Percentiles rank a stretch among this genome's conserved stretches.
phyloP scores from a whole-genome alignment of 1,140 invertebrate species.

The Drosophila ironensis region DNA sequence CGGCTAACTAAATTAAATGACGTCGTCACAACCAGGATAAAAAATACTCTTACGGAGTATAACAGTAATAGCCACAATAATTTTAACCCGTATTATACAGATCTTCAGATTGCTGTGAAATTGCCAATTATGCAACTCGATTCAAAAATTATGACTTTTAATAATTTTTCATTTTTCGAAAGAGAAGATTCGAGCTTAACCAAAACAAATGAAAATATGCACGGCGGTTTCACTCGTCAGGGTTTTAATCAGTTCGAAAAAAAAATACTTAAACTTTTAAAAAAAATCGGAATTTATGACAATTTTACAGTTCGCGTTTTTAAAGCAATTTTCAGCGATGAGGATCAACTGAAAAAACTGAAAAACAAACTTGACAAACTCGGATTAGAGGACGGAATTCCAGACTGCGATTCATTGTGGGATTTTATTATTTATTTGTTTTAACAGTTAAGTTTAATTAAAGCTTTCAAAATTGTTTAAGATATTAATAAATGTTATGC shows the following conservation, averaged over 20 bases:
- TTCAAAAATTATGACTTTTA: slow-evolving; percentile 32
- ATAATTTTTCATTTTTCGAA: slow-evolving; percentile 5
- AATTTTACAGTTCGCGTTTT: slow-evolving; percentile 12
- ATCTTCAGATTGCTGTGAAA: slow-evolving; percentile 10
- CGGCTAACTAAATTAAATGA: neutral
- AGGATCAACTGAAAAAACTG: slow-evolving; percentile 16
- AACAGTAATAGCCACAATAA: neutral
- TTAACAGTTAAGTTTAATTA: neutral
- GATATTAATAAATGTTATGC: no score
- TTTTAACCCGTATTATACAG: neutral
- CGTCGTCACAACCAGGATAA: slow-evolving; percentile 33
- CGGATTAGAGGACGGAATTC: neutral
- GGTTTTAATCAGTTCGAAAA: slow-evolving; percentile 1
- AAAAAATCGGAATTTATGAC: slow-evolving; percentile 37
- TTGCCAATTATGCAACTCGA: slow-evolving; percentile 32
- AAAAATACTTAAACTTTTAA: slow-evolving; percentile 18
- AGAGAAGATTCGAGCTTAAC: neutral
- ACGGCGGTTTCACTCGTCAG: neutral
- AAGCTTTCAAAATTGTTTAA: neutral
- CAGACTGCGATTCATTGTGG: neutral
- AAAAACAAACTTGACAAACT: slow-evolving; percentile 18
- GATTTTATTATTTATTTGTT: neutral
- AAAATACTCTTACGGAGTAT: neutral
- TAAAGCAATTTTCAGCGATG: slow-evolving; percentile 38
- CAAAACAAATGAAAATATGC: neutral